Conservation (phyloP, 2,888 invertebrate species). For the Invenusta paracnida region DNA sequence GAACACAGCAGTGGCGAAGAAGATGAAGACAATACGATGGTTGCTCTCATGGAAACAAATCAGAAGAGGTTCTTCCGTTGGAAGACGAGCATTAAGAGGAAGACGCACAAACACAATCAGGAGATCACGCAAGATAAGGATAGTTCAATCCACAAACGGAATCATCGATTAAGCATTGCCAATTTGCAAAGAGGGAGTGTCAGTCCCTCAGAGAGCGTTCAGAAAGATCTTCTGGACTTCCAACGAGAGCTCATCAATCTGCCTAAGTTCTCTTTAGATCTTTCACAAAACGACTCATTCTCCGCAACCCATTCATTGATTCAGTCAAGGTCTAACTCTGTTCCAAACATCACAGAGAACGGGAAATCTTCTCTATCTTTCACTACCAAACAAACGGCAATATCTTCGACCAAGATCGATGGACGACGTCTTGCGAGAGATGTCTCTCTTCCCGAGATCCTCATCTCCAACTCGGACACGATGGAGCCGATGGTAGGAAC, state of each 20-base stretch:
- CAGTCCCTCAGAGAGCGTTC: conserved; percentile 44
- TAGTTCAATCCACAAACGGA: not conserved
- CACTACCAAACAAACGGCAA: not conserved
- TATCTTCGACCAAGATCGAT: not conserved
- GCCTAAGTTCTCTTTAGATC: conserved; percentile 61
- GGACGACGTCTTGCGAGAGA: not conserved
- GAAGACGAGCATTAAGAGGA: conserved; percentile 24
- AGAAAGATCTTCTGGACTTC: conserved; percentile 64
- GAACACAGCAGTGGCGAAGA: not conserved
- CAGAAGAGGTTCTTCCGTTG: not conserved
- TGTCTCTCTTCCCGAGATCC: conserved; percentile 9
- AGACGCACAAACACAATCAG: not conserved
- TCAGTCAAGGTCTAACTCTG: conserved; percentile 57
- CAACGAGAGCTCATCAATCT: conserved; percentile 65
- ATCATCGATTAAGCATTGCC: not conserved
- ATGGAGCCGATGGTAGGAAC: not conserved
- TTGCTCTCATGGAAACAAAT: conserved; percentile 20
- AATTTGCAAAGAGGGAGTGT: not conserved
- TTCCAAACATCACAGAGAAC: conserved; percentile 48
- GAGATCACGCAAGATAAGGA: conserved; percentile 24
- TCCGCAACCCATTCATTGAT: conserved; percentile 51
- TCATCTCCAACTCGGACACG: not conserved
- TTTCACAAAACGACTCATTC: conserved; percentile 50
- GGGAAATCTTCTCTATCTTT: not conserved
- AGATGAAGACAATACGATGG: conserved; percentile 30